Evolutionary conservation across 2,797 vertebrate genomes (phyloP), one percentile per base, ranked within the genome.

Genomic region (Loriculus beryllinus): DNA sequence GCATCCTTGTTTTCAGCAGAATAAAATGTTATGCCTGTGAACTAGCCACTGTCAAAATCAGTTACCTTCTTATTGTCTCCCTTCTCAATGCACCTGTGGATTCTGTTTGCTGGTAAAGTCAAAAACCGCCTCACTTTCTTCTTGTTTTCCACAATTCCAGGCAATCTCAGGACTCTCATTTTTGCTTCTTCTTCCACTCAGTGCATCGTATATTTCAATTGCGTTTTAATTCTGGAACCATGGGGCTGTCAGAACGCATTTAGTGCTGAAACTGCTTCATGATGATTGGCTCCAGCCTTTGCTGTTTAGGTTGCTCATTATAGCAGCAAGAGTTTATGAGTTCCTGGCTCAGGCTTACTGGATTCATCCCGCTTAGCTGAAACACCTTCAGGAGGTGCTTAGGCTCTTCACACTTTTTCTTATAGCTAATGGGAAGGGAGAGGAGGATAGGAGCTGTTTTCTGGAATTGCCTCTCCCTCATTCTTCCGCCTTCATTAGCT

Each of bases 21-120:
- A 90, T 47, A 95, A 95, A 90, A 76, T 45, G 65, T 78, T 93
- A 72, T 69, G 77, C 93, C 82, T 92, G 54, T 1, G 2, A 92
- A 95, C 86, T 82, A 91, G 67, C 93, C 94, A 40, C 77, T 91
- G 93, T 96, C 93, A 96, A 84, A 92, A 69, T 4, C 1, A 3
- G 52, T 95, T 92, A 92, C 85, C 57, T 92, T 91, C 65, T 56
- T 31, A 69, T 40, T n/a, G 22, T 48, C 39, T 92, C 49, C 39
- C 22, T 72, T 59, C 72, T 54, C 69, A 65, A 59, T 29, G 31
- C 31, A 95, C 90, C 85, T 96, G 82, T 91, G 51, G 71, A 86
- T 28, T 70, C 54, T 79, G 3, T 88, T 87, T 78, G 68, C 72
- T 76, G 37, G 51, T 8, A 79, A 10, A 65, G 17, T 62, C 65